Conservation (phyloP, 53 echinoderm and acorn worm genomes). For the Henricia sp. region DNA sequence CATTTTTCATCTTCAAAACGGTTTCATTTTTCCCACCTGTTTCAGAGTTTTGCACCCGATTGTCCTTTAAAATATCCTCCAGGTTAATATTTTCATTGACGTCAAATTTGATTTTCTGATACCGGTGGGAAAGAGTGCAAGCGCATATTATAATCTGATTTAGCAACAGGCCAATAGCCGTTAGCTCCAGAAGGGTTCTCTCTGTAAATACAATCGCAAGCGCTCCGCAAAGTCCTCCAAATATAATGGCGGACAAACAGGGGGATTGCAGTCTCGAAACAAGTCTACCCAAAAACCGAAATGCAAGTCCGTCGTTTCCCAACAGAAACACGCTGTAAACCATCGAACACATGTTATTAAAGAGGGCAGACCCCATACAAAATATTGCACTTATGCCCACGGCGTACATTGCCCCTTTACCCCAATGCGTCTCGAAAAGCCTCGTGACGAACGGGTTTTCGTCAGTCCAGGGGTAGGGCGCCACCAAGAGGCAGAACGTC, state of each 20-base stretch:
- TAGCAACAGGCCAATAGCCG: constrained; percentile 53
- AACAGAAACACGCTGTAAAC: constrained; percentile 53
- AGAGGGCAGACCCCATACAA: constrained; percentile 55
- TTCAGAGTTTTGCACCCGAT: neutral
- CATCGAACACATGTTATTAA: constrained; percentile 53
- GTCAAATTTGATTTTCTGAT: constrained; percentile 35
- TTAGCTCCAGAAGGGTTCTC: constrained; percentile 45
- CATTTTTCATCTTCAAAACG: constrained; percentile 28
- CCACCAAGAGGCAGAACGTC: constrained; percentile 51
- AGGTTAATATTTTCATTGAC: constrained; percentile 24
- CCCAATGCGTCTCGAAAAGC: constrained; percentile 17
- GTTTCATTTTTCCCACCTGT: neutral
- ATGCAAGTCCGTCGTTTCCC: constrained; percentile 60
- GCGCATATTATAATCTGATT: constrained; percentile 57
- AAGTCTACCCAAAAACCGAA: constrained; percentile 38
- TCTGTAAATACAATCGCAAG: constrained; percentile 18
- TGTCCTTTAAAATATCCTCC: constrained; percentile 36
- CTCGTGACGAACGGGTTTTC: constrained; percentile 26
- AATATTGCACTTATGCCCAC: constrained; percentile 50
- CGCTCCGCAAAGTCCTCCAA: constrained; percentile 33
- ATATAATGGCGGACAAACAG: neutral
- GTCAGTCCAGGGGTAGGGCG: constrained; percentile 38
- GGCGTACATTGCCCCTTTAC: constrained; percentile 25
- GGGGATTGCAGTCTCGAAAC: constrained; percentile 49
- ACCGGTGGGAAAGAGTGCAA: constrained; percentile 55